Base-by-base conservation (phyloP, 1,140 invertebrate species). In the Carposina sasakii region DNA sequence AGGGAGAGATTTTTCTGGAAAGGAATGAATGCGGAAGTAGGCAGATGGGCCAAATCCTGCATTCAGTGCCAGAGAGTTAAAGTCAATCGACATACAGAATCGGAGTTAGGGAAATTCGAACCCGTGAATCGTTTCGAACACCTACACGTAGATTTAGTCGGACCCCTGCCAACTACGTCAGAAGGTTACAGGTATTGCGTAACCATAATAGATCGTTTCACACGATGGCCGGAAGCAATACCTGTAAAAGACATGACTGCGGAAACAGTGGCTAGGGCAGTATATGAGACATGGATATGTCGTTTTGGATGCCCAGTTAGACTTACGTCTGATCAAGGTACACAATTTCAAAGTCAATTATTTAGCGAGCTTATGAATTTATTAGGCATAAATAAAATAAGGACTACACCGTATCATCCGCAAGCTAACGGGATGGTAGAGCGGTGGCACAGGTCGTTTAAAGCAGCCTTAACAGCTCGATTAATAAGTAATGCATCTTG, bases 271-370 rank as follows among this genome's bases (percentile, higher is more conserved):
- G n/a, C n/a, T n/a, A n/a, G n/a, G n/a, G n/a, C n/a, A n/a, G n/a
- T n/a, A n/a, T n/a, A n/a, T n/a, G 40, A 13, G 10, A 24, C 3
- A 10, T 20, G 40, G n/a, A 24, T 46, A 5, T 70, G 83, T 69
- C 73, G 78, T 39, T 75, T 76, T 36, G 76, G 76, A 33, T 72
- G 66, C 23, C 77, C 75, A 64, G 75, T 63, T 69, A 41, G 45
- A 40, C 23, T 44, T 81, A 34, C 45, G 69, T 24, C 59, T 73
- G 19, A 52, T 15, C 30, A 33, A n/a, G 45, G 63, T 19, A 23
- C 39, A 12, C 55, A 63, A 52, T 64, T 61, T 19, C 47, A 55
- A 17, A 41, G 39, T 13, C 34, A 47, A 42, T 22, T 77, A 1
- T 77, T 71, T 22, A 46, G 47, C 15, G 8, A 53, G 3, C 41